phyloP scores from a whole-genome alignment of 2,888 invertebrate species.

The Pollenia labialis region DNA sequence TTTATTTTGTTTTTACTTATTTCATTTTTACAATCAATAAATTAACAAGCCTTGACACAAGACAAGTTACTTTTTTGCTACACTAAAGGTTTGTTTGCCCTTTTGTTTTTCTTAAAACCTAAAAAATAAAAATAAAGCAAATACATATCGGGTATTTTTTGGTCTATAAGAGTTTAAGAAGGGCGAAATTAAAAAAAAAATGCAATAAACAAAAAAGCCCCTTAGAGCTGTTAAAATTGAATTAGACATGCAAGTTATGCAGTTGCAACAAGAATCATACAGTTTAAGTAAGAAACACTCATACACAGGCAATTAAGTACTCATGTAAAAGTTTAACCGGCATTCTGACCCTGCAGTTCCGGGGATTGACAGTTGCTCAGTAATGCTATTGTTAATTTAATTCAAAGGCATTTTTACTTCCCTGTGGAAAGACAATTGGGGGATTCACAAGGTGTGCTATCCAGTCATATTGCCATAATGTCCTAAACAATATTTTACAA shows the following conservation, averaged over 20 bases:
- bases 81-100: not conserved
- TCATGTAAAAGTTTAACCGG: constrained; percentile 16
- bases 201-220: constrained; percentile 22
- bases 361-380: no score
- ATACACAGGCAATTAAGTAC: not conserved
- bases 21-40: constrained; percentile 51
- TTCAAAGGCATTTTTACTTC: no score
- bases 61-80: constrained; percentile 34
- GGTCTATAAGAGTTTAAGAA: not conserved
- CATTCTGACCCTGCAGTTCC: not conserved
- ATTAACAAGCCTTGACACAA: constrained; percentile 52
- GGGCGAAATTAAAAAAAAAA: not conserved
- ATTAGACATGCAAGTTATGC: constrained; percentile 70
- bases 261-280: constrained; percentile 44
- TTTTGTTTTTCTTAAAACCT: constrained; percentile 2
- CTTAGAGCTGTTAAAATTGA: constrained; percentile 69
- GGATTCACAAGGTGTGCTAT: no score
- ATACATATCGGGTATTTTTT: constrained; percentile 21
- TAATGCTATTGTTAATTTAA: no score
- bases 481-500: no score
- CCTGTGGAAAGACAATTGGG: no score
- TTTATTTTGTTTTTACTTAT: not conserved
- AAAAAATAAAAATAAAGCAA: constrained; percentile 45
- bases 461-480: no score
- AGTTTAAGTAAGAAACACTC: not conserved